Evolutionary conservation across 2,797 vertebrate species (phyloP), one percentile per base, ranked within the genome.

Genomic region (Bucorvus abyssinicus): DNA sequence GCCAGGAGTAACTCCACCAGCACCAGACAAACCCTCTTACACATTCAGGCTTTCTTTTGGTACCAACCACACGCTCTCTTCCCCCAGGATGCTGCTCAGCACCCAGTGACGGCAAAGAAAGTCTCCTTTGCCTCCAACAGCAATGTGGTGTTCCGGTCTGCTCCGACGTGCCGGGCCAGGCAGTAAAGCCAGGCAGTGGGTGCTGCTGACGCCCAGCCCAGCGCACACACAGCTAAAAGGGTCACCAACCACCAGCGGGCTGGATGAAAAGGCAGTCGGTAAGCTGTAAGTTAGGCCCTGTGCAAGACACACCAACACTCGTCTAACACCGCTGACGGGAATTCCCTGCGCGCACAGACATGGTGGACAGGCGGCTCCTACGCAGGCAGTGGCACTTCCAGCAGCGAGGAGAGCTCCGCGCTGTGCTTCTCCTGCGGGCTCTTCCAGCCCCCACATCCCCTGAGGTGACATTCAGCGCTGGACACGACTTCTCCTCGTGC

Each of bases 131-230:
- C 52, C 19, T 74, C 40, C 56, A 74, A 4, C 12, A 8, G 1
- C 36, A 14, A 27, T 6, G 5, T 24, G 65, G 19, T 44, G n/a
- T 7, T 30, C 55, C 32, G 6, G 3, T 61, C 47, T 34, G 10
- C 32, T 55, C 15, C 36, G 14, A 53, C n/a, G 5, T 4, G 29
- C 36, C 8, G 4, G 0, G 29, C 36, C 8, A 4, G 0, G 2
- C 18, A 34, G 52, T 5, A 27, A n/a, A 45, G n/a, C 61, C 26
- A 7, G 0, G 0, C 8, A 2, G 18, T 15, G 40, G 42, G 63
- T 29, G 30, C n/a, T 53, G 80, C 56, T 19, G 40, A 6, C 16
- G 29, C 61, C 18, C 74, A 15, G 24, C 7, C 7, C 74, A 9
- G 44, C 5, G 24, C 29, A 3, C 2, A 7, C 49, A 2, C 45